Evolutionary conservation across 2,113 vertebrate genomes (phyloP).

Genomic region (Prionailurus viverrinus): DNA sequence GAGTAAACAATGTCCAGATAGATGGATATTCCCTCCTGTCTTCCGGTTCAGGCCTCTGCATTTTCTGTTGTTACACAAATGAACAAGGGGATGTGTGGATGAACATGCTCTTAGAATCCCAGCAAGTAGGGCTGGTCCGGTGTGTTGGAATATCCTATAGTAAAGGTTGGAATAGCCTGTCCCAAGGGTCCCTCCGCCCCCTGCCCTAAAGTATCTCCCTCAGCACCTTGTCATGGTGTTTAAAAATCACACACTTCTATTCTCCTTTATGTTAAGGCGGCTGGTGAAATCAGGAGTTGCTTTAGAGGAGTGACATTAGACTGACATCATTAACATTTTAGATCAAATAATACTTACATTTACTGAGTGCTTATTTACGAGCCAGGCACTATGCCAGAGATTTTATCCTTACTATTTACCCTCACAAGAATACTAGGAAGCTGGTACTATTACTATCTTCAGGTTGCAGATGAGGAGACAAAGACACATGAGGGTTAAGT

Average conservation of each 20-base stretch:
- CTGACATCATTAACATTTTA: slow-evolving; percentile 27
- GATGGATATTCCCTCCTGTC: background rate
- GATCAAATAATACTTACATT: background rate
- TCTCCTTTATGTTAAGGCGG: background rate
- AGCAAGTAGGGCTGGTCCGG: too few relatives aligned
- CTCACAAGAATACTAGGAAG: background rate
- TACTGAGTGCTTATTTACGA: background rate
- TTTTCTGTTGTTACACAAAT: slow-evolving; percentile 36
- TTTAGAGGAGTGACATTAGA: background rate
- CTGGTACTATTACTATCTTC: background rate
- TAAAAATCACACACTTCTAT: background rate
- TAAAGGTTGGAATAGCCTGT: background rate
- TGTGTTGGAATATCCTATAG: background rate
- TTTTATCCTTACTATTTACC: background rate
- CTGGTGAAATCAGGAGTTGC: slow-evolving; percentile 41
- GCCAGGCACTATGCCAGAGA: background rate
- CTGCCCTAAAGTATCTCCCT: background rate
- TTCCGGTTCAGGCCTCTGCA: background rate
- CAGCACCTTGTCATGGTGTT: background rate
- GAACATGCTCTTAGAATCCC: background rate
- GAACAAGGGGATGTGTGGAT: background rate
- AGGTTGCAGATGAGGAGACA: background rate
- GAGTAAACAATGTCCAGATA: slow-evolving; percentile 55
- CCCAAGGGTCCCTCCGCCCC: background rate
- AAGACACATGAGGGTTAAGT: background rate